Percentiles rank a stretch among this genome's conserved stretches.
Evolutionary conservation across 2,113 vertebrate genomes (phyloP).

Genomic region (Piliocolobus tephrosceles): DNA sequence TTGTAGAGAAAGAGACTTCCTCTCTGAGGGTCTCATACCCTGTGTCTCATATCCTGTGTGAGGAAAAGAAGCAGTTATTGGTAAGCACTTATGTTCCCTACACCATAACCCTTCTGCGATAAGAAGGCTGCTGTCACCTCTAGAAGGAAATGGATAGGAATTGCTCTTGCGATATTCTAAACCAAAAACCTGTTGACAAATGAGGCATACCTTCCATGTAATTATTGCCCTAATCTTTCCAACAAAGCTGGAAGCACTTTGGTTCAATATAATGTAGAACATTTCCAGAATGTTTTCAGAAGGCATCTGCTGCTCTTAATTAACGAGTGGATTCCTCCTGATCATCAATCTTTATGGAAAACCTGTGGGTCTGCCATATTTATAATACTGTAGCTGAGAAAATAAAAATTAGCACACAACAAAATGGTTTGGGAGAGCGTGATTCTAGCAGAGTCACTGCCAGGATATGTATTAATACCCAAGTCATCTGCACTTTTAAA

Average conservation of each 20-base stretch:
- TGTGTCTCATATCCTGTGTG: rapidly evolving
- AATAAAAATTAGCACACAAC: conserved; percentile 7
- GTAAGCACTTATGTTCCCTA: not conserved
- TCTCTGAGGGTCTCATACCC: not conserved
- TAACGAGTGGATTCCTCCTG: not conserved
- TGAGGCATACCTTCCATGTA: not conserved
- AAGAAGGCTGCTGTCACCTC: not conserved
- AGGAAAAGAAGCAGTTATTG: not conserved
- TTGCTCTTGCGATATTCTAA: not conserved
- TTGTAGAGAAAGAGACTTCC: not conserved
- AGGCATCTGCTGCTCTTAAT: not conserved
- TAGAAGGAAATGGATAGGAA: not conserved
- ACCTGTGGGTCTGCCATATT: not conserved
- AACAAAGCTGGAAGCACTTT: not conserved
- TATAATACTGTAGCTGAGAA: conserved; percentile 23
- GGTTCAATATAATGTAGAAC: not conserved
- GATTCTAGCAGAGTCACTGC: not conserved
- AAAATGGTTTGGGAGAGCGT: not conserved
- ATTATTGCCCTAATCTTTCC: not conserved
- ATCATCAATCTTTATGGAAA: not conserved
- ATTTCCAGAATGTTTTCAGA: not conserved
- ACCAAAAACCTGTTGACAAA: not conserved
- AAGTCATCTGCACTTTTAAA: not conserved
- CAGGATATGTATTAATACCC: not conserved
- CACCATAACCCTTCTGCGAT: not conserved